Base-by-base conservation (phyloP, 2,797 vertebrate species). In the Phrynocephalus guinanensis region DNA sequence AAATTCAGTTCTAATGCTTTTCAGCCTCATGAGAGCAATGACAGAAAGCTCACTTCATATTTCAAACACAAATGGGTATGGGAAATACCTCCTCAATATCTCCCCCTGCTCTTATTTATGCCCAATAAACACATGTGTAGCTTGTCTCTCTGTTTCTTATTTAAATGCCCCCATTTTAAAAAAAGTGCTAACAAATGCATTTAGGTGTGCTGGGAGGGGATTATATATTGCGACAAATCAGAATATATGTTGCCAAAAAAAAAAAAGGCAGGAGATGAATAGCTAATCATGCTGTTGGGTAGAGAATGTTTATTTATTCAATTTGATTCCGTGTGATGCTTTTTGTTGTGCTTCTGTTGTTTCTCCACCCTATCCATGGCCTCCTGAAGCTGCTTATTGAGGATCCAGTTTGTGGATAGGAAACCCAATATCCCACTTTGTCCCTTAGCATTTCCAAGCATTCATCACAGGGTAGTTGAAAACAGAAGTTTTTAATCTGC, bases 21-120 rank as follows among this genome's bases (percentile, higher is more conserved):
- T 72, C 91, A 88, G 91, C 84, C 87, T 16, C 87, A 85, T 88
- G 90, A 89, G 88, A 93, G 81, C 81, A 85, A 71, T 56, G 86
- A 71, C 52, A 60, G 82, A 86, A 73, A 90, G 78, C 68, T 91
- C 90, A 87, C 71, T 82, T 82, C 70, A 91, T 20, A 8, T 77
- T 67, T 26, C 22, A 82, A 84, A 78, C 0, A 0, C 16, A 60
- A 76, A 16, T 66, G 82, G 18, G 0, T 6, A 24, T 28, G 24
- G 18, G 56, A 63, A 26, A 16, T 33, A 16, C 5, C 38, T 22
- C 26, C 24, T 81, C 28, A 86, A 52, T 75, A 44, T 84, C 79
- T 30, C 1, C 33, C n/a, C 67, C 30, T 50, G 18, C 60, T 63
- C 60, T 18, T 16, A 63, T 63, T 20, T 63, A 20, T 63, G 18